Base-by-base conservation (phyloP, 2,888 invertebrate species). In the Augochlorella aurata region DNA sequence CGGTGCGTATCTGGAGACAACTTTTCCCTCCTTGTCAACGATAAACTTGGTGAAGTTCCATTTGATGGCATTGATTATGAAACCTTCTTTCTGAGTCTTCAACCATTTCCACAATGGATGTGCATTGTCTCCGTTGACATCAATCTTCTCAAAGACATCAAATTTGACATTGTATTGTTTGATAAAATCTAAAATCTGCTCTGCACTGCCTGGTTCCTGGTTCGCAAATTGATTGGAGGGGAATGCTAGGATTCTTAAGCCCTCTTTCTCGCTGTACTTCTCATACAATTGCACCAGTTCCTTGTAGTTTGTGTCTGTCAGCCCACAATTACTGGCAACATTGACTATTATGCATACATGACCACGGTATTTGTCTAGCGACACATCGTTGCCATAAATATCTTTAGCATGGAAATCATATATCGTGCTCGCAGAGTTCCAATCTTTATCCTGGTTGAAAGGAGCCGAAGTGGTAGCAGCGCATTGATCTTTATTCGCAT, bases 21-120 rank as follows among this genome's bases (percentile, higher is more conserved):
- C 96, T 5, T 95, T 93, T 2, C 97, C 97, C 58, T 96, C 92
- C 90, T 95, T 96, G 93, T 97, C 95, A 38, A 97, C 93, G 54
- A 98, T 94, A 93, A 98, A 97, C 93, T 98, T 97, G 45, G 97
- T 95, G 93, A 97, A 97, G 93, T 97, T 97, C 97, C 97, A 97
- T 92, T 97, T 97, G 92, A 98, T 96, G 88, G 95, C 95, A 89
- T 95, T 95, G 5, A 94, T 95, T n/a, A 95, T 87, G 3, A 94
- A 94, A 58, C 95, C 95, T 50, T 95, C 95, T 2, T 80, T 66
- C 66, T 92, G 90, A 2, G 84, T 84, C 75, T 94, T 93, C 49
- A 94, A 74, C 91, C 93, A 94, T 81, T 94, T 94, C 91, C 93
- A 94, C 38, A 94, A 76, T 0, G 94, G 94, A 91, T 94, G 93